A percentile compares a stretch with the other conserved stretches of the same genome.
phyloP scores from a whole-genome alignment of 2,888 invertebrate genomes.

The Gibbula magus region DNA sequence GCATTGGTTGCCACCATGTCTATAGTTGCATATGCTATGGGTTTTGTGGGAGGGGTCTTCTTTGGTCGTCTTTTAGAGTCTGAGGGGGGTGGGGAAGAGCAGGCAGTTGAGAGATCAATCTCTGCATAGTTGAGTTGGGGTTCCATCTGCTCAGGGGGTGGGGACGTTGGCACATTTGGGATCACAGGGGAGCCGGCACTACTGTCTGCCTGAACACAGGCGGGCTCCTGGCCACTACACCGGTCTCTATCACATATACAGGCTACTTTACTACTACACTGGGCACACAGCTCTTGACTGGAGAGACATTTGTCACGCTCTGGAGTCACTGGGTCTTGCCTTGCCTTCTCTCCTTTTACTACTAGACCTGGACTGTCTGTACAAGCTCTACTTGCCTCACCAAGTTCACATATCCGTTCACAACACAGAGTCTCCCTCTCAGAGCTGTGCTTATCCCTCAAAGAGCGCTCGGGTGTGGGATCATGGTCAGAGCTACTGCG shows the following conservation, averaged over 20 bases:
- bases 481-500: slow-evolving; percentile 3
- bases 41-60: slow-evolving; percentile 41
- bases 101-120: slow-evolving; percentile 65
- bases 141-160: slow-evolving; percentile 39
- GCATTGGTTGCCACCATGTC: slow-evolving; percentile 73
- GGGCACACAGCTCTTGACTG: not conserved
- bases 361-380: not conserved
- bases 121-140: slow-evolving; percentile 73
- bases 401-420: not conserved
- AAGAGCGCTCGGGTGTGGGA: not conserved
- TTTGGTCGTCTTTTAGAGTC: slow-evolving; percentile 41
- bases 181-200: slow-evolving; percentile 27
- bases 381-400: not conserved
- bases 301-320: not conserved
- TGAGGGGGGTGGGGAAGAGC: slow-evolving; percentile 33
- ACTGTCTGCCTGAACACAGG: not conserved
- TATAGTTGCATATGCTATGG: slow-evolving; percentile 69
- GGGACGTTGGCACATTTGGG: slow-evolving; percentile 27
- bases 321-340: not conserved
- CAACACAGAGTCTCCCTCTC: not conserved
- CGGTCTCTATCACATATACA: not conserved
- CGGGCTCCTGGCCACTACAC: not conserved
- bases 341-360: not conserved
- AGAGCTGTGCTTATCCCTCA: not conserved
- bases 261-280: not conserved